Base-by-base conservation (phyloP, 2,797 vertebrate genomes). In the Brachyrhaphis roseni region DNA sequence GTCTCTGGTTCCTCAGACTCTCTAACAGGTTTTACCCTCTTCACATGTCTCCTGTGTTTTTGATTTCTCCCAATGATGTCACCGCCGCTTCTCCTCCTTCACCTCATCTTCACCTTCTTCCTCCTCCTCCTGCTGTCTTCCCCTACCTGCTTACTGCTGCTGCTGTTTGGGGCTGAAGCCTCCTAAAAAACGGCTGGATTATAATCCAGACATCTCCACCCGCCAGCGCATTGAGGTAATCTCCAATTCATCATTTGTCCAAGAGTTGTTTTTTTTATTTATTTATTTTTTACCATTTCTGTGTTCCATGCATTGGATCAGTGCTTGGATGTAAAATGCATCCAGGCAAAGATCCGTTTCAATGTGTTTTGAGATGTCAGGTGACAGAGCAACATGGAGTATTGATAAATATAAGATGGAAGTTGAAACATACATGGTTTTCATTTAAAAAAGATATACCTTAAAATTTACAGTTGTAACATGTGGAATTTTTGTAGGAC, bases 131-230 rank as follows among this genome's bases (percentile, higher is more conserved):
- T 89, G 64, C 23, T 81, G 78, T 96, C 93, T 95, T 91, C 91
- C 95, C 95, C 93, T 90, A 96, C 94, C 96, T 94, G 95, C 95
- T 97, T 93, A 92, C 90, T 94, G 88, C 94, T 90, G 93, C 75
- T 46, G 43, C 68, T 72, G 68, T 90, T 93, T 94, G 90, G 89
- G 93, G 93, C 92, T 95, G 93, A 96, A 99, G 98, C 98, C 98
- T 97, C 98, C 98, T 97, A 99, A 99, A 99, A 99, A 99, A 96
- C 96, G 97, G 91, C 97, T 99, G 98, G 98, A 99, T 95, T 99
- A 98, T 98, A 97, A 98, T 97, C 98, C 96, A 97, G 98, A 98
- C 93, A 96, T 94, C 95, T 96, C 97, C 93, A 90, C 97, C 90
- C 96, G 94, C 95, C 95, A 97, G 95, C 96, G 94, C 90, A 96